phyloP scores from a whole-genome alignment of 2,113 vertebrate genomes.

The Pitta sordida region DNA sequence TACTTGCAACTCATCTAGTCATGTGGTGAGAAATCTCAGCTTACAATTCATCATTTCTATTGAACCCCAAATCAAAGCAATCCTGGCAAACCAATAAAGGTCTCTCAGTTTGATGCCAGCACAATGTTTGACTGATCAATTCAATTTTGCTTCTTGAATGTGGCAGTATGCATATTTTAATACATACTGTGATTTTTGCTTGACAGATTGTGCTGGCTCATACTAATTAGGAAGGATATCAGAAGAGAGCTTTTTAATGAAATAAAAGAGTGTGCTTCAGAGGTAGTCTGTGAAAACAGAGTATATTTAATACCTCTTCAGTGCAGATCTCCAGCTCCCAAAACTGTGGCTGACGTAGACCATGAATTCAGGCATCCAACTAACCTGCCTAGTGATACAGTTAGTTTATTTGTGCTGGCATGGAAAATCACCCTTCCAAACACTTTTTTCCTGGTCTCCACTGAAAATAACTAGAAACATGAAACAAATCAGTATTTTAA shows the following conservation, averaged over 20 bases:
- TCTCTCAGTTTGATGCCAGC: neutral
- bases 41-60: slow-evolving; percentile 22
- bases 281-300: neutral
- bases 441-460: neutral
- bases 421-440: neutral
- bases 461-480: neutral
- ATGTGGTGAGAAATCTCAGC: neutral
- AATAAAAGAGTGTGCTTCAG: neutral
- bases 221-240: neutral
- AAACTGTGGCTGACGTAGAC: neutral
- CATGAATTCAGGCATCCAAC: neutral
- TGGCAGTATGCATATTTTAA: neutral
- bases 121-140: slow-evolving; percentile 41
- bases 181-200: slow-evolving; percentile 16
- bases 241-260: slow-evolving; percentile 3
- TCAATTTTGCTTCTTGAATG: slow-evolving; percentile 20
- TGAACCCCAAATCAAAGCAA: slow-evolving; percentile 22
- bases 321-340: neutral
- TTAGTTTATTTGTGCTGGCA: neutral
- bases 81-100: slow-evolving; percentile 11
- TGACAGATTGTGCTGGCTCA: neutral
- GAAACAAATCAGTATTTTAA: neutral
- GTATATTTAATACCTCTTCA: neutral
- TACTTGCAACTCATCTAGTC: neutral
- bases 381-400: neutral